These are phyloP conservation scores for Littorina saxatilis DNA, from an alignment of 1,140 invertebrate genomes.

Conservation along the genomic window DNA sequence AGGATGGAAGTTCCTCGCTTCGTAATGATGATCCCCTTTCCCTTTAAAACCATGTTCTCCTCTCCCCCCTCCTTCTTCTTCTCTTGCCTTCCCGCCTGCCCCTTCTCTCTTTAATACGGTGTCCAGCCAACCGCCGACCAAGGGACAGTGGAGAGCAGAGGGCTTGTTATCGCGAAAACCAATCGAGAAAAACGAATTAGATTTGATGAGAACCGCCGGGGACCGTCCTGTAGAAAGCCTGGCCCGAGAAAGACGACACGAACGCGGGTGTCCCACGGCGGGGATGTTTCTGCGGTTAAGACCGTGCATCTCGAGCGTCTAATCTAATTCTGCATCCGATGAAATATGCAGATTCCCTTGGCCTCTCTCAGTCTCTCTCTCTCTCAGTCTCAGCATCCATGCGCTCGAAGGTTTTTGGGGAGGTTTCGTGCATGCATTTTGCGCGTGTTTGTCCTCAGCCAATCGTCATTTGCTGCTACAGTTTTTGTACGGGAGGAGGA, in stretches of 20 bases:
- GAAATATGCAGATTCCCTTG: slow-evolving; percentile 7
- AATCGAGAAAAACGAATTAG: slow-evolving; percentile 31
- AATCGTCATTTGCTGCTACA: neutral
- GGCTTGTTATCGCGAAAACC: slow-evolving; percentile 21
- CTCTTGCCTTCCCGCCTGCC: too few relatives aligned
- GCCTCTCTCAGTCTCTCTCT: too few relatives aligned
- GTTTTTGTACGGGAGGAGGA: neutral
- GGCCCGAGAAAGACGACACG: neutral
- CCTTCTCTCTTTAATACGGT: too few relatives aligned
- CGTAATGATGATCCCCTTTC: too few relatives aligned
- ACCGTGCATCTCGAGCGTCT: neutral
- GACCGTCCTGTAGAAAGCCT: neutral
- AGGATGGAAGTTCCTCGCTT: too few relatives aligned
- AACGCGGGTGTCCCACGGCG: neutral
- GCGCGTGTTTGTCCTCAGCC: slow-evolving; percentile 5
- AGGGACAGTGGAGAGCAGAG: neutral
- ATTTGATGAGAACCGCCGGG: slow-evolving; percentile 14
- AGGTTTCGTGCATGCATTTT: neutral
- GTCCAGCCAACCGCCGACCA: too few relatives aligned
- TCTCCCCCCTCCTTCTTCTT: too few relatives aligned
- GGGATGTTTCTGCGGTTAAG: neutral
- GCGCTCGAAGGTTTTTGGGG: too few relatives aligned
- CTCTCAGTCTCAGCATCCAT: neutral
- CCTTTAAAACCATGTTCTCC: too few relatives aligned
- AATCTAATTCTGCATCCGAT: slow-evolving; percentile 15